phyloP scores from a whole-genome alignment of 1,140 invertebrate genomes.

The Ceratina australensis region DNA sequence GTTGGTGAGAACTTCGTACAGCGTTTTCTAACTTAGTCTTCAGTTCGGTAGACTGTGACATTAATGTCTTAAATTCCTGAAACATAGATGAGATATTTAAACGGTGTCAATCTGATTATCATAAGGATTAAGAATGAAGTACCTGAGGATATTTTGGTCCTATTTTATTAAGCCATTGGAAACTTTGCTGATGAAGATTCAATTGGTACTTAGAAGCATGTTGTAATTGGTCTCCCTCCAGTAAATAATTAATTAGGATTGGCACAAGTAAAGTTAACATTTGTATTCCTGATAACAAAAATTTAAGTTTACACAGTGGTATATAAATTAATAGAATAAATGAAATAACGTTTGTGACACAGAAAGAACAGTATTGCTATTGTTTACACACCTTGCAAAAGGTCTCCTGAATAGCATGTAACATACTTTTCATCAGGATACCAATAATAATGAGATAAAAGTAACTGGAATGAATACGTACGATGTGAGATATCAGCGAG shows the following conservation, averaged over 20 bases:
- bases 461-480: slow-evolving; percentile 79
- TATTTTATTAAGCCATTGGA: slow-evolving; percentile 93
- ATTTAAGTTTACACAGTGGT: slow-evolving; percentile 34
- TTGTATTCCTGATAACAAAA: slow-evolving; percentile 87
- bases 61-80: slow-evolving; percentile 94
- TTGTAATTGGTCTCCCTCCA: slow-evolving; percentile 84
- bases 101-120: not conserved
- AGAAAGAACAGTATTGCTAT: slow-evolving; percentile 3
- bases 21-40: slow-evolving; percentile 91
- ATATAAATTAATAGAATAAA: slow-evolving; percentile 3
- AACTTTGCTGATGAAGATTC: slow-evolving; percentile 90
- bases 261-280: slow-evolving; percentile 93
- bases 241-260: slow-evolving; percentile 91
- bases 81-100: slow-evolving; percentile 56
- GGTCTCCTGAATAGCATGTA: slow-evolving; percentile 79
- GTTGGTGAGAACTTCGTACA: slow-evolving; percentile 87
- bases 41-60: slow-evolving; percentile 89
- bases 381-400: slow-evolving; percentile 79
- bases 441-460: slow-evolving; percentile 23
- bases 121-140: slow-evolving; percentile 47
- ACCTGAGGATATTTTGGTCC: slow-evolving; percentile 94
- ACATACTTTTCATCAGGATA: slow-evolving; percentile 60
- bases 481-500: slow-evolving; percentile 88
- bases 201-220: slow-evolving; percentile 83
- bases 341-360: not conserved